Percentiles rank a stretch among this genome's conserved stretches.
These are phyloP conservation scores for Cynopterus sphinx DNA, from an alignment of 2,797 vertebrate species.

Conservation along the genomic window DNA sequence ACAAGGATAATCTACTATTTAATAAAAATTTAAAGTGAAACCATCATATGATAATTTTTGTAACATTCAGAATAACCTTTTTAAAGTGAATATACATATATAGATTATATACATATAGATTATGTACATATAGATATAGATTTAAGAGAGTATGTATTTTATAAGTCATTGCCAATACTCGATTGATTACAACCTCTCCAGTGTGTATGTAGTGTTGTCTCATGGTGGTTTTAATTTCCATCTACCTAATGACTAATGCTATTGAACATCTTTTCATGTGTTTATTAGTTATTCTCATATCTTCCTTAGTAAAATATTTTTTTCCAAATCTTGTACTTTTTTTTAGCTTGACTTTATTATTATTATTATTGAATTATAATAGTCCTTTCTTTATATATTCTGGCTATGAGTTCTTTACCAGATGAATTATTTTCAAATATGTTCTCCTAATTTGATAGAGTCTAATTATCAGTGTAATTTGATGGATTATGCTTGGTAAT, in stretches of 20 bases:
- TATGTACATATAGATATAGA: too few relatives aligned
- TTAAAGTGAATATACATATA: neutral
- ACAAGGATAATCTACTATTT: neutral
- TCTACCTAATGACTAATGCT: neutral
- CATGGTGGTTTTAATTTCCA: neutral
- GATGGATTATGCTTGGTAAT: rapidly evolving
- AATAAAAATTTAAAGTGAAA: neutral
- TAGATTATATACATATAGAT: too few relatives aligned
- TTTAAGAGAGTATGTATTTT: neutral
- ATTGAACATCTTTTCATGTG: neutral
- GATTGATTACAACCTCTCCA: neutral
- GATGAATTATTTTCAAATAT: neutral
- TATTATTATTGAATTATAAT: neutral
- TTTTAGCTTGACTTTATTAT: neutral
- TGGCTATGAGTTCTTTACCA: neutral
- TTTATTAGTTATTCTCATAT: neutral
- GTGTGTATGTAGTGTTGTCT: neutral
- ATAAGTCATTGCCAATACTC: neutral
- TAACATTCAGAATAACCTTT: neutral
- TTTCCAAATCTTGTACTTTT: neutral
- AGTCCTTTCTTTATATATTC: neutral
- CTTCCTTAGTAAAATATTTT: neutral
- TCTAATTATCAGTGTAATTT: neutral
- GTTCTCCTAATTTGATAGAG: neutral
- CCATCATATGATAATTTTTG: neutral